Percentiles rank a stretch among this genome's conserved stretches.
phyloP scores from a whole-genome alignment of 1,140 invertebrate genomes.

The Ceratitis capitata region DNA sequence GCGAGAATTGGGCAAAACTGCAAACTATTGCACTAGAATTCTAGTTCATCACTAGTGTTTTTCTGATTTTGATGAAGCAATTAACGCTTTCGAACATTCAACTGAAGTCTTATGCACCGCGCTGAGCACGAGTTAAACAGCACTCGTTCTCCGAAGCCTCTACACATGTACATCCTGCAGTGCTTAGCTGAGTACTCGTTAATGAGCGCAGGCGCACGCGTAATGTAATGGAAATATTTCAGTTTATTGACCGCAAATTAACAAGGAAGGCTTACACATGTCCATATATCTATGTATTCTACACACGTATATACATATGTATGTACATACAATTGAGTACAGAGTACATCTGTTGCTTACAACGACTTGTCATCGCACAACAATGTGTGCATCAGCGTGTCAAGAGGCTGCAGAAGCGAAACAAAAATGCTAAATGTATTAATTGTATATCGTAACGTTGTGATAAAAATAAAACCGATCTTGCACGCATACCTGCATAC shows the following conservation, averaged over 20 bases:
- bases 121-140: neutral
- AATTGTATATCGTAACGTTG: neutral
- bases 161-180: neutral
- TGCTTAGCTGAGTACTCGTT: neutral
- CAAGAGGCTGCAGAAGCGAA: neutral
- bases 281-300: neutral
- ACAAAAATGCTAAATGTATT: neutral
- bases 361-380: neutral
- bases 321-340: no score
- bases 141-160: neutral
- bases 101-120: no score
- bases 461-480: slow-evolving; percentile 8
- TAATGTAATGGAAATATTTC: neutral
- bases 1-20: no score
- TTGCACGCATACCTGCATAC: no score
- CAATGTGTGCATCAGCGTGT: neutral
- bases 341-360: no score
- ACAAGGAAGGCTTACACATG: neutral
- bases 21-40: no score
- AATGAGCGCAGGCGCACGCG: neutral
- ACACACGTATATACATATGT: neutral
- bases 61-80: no score
- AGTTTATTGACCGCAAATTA: neutral
- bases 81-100: no score
- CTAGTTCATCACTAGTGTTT: no score